A percentile compares a stretch with the other conserved stretches of the same genome.
Conservation (phyloP, 2,797 vertebrate genomes). For the Capromys pilorides region DNA sequence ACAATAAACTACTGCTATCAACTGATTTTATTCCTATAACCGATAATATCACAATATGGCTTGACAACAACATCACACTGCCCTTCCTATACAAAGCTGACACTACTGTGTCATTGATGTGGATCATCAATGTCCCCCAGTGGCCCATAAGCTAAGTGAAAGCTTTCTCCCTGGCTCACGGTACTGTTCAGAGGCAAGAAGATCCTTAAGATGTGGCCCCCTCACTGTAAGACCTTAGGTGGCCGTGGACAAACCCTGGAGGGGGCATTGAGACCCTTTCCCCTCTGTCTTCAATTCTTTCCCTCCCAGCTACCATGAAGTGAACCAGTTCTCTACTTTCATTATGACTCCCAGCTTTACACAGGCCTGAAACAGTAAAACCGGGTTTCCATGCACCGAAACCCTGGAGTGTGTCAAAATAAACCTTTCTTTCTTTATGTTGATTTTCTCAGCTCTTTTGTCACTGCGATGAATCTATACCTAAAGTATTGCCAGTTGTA, state of each 20-base stretch:
- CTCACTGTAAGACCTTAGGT: neutral
- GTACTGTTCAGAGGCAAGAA: neutral
- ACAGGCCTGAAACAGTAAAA: neutral
- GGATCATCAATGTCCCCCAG: neutral
- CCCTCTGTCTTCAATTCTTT: neutral
- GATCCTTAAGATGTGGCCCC: neutral
- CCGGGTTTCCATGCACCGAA: neutral
- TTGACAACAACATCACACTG: neutral
- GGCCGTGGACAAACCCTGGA: rapidly evolving
- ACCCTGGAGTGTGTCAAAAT: neutral
- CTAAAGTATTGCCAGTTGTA: neutral
- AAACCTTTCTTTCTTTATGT: neutral
- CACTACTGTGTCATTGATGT: neutral
- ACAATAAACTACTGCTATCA: slow-evolving; percentile 39
- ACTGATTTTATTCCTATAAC: slow-evolving; percentile 47
- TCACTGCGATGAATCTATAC: neutral
- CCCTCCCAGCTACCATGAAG: neutral
- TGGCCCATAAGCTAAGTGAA: neutral
- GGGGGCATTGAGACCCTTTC: too few relatives aligned
- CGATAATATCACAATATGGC: neutral
- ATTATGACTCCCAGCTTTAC: neutral
- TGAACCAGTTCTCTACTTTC: neutral
- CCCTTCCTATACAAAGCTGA: neutral
- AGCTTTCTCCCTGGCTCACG: neutral
- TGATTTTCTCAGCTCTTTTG: neutral